Evolutionary conservation across 1,140 invertebrate species (phyloP), one percentile per base, ranked within the genome.

Genomic region (Phymorhynchus buccinoides): DNA sequence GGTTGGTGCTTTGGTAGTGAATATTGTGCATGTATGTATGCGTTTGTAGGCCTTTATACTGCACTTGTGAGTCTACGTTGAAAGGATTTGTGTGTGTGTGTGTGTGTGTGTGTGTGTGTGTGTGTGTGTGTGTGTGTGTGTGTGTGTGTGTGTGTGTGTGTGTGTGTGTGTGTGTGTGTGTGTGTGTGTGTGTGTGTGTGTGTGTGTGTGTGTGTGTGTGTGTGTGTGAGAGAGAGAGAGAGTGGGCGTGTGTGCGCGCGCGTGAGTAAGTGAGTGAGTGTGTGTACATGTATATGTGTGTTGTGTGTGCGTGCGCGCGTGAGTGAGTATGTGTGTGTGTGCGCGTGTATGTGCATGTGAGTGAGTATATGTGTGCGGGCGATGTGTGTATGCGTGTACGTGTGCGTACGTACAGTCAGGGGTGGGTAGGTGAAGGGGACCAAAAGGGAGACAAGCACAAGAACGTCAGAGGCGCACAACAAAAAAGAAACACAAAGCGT

Each of bases 141-240:
- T 79, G 14, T 79, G 41, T 79, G 41, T 41, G 41, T 79, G 41
- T 79, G 41, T 41, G 41, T 41, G 39, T 41, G 41, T 41, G 41
- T 79, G 41, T 41, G 41, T 37, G 41, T 39, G 41, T 79, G 41
- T 79, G 41, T 79, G 41, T 79, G 41, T 79, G 41, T 79, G 41
- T 41, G 41, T 30, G 48, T 52, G 48, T 41, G 39, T 41, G 41
- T 79, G 41, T 79, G 41, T 79, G 41, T 79, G 32, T 79, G 41
- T 79, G 41, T 80, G 48, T 18, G 44, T 80, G 48, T 52, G 44
- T 52, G 44, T 80, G 48, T 52, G 48, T 52, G 48, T 35, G 41
- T 35, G 14, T 18, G 16, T 48, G 48, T 42, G 27, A 12, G 27
- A 35, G 42, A 7, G 42, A 12, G 42, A 12, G 42, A 7, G 27